A percentile compares a stretch with the other conserved stretches of the same genome.
Evolutionary conservation across 2,113 vertebrate species (phyloP).

Genomic region (Sclerurus mexicanus): DNA sequence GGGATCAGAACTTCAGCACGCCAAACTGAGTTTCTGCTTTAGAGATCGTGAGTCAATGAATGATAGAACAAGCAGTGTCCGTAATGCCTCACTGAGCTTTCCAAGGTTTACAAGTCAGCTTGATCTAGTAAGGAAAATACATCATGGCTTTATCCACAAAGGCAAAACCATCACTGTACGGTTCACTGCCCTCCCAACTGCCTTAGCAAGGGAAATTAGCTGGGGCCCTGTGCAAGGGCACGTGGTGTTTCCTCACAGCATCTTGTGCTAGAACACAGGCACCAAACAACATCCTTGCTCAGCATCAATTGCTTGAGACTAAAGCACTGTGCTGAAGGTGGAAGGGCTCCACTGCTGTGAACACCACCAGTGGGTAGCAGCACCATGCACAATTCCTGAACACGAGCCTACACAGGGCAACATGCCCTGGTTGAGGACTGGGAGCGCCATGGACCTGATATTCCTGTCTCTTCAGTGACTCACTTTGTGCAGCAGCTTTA

Average conservation of each 20-base stretch:
- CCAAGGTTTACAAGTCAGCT: not conserved
- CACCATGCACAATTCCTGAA: not conserved
- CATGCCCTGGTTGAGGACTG: not conserved
- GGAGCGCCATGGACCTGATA: not conserved
- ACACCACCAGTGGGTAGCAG: not conserved
- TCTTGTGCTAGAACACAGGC: not conserved
- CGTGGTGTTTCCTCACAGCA: accelerated
- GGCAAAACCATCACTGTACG: not conserved
- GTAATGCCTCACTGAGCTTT: not conserved
- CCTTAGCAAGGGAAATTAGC: not conserved
- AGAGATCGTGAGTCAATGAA: not conserved
- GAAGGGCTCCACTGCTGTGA: not conserved
- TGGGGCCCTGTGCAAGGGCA: not conserved
- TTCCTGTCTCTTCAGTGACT: not conserved
- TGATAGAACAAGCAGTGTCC: accelerated
- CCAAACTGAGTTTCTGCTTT: not conserved
- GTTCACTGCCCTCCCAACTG: not conserved
- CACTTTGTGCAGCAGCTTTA: not conserved
- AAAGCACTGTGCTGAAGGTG: not conserved
- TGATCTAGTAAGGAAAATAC: not conserved
- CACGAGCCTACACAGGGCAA: accelerated
- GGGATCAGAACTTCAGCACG: not conserved
- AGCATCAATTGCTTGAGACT: not conserved
- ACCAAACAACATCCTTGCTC: not conserved
- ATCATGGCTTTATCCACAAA: not conserved